These are phyloP conservation scores for Sisyra terminalis DNA, from an alignment of 2,888 invertebrate genomes.

Conservation along the genomic window DNA sequence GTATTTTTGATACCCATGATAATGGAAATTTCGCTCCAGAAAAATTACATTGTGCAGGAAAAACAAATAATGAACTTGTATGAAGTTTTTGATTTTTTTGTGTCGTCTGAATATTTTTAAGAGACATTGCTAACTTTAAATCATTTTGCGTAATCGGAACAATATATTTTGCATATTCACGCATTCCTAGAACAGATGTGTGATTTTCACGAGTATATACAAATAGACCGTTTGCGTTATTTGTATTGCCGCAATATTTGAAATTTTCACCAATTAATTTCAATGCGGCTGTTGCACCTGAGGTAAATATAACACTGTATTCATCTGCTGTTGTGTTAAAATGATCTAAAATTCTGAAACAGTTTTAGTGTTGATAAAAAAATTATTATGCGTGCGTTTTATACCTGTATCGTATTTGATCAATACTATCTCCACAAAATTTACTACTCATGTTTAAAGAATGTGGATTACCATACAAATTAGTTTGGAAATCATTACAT, in stretches of 20 bases:
- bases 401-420: conserved; percentile 62
- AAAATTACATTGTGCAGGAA: conserved; percentile 90
- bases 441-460: conserved; percentile 53
- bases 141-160: conserved; percentile 40
- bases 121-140: conserved; percentile 23
- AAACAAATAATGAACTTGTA: conserved; percentile 52
- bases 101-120: conserved; percentile 20
- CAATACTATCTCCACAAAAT: conserved; percentile 66
- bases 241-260: conserved; percentile 29
- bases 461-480: conserved; percentile 85
- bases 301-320: conserved; percentile 85
- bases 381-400: conserved; percentile 5
- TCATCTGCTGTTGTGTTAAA: conserved; percentile 67
- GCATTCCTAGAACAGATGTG: conserved; percentile 87
- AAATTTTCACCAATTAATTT: conserved; percentile 76
- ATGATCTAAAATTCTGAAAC: conserved; percentile 55
- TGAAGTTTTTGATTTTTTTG: conserved; percentile 18
- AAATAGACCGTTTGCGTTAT: conserved; percentile 39
- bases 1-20: conserved; percentile 45
- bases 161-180: conserved; percentile 48
- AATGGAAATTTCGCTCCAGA: conserved; percentile 83
- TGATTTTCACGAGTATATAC: conserved; percentile 81
- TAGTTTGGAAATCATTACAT: conserved; percentile 45
- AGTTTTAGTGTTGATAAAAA: conserved; percentile 11
- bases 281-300: conserved; percentile 76